Base-by-base conservation (phyloP, 2,888 invertebrate species). In the Pristionchus fissidentatus region DNA sequence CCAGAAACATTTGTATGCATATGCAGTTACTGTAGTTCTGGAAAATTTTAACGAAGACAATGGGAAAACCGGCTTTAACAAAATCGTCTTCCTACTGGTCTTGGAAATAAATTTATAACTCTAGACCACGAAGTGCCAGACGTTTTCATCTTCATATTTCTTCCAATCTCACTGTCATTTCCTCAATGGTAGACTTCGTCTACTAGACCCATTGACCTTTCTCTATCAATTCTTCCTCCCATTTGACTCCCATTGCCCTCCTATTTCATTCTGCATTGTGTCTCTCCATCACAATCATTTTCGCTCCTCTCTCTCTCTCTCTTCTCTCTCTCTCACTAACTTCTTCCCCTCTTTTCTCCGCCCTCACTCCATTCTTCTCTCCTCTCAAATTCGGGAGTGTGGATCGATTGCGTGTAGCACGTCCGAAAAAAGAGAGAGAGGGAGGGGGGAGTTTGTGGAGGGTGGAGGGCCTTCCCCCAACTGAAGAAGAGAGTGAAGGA, bases 401-500 rank as follows among this genome's bases (percentile, higher is more conserved):
- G 75, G 75, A 77, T 77, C 49, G 75, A 49, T 49, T 77, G 75
- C 49, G 75, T 49, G 75, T 32, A 5, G 49, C 75, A 77, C 49
- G 49, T 77, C 32, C 10, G 49, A 49, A 49, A 49, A 77, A 13
- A 77, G 49, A 29, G 49, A n/a, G 32, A 22, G 49, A 26, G 26
- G 49, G 46, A 29, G 32, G 15, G 75, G 32, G 35, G 75, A 43
- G 43, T 22, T n/a, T 41, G 29, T 4, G 35, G 75, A 41, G 75
- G 49, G 49, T 70, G 43, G 70, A 70, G 70, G 70, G 43, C 29
- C 29, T 38, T 70, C n/a, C n/a, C n/a, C n/a, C 70, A 35, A 41
- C 38, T 70, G 70, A 70, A 70, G 70, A 70, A 43, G 73, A 49
- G 46, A 77, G 49, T 46, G 49, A 29, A 49, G 32, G 62, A 62